A percentile compares a stretch with the other conserved stretches of the same genome.
Evolutionary conservation across 35 echinoderm and acorn worm genomes (phyloP).

Genomic region (Diadema setosum): DNA sequence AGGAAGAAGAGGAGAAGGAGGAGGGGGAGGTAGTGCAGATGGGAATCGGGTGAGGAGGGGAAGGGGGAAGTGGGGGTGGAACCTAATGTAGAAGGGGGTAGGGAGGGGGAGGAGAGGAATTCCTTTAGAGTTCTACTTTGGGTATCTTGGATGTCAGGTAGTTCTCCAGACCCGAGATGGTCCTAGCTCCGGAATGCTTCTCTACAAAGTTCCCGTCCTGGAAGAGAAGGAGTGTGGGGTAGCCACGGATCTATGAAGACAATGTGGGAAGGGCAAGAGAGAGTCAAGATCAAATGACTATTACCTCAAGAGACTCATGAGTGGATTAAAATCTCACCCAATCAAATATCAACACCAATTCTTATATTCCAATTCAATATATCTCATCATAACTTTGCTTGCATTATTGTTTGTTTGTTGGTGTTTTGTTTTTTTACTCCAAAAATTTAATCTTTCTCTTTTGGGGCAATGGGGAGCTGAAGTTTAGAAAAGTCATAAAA

Average conservation of each 20-base stretch:
- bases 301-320: no score
- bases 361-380: no score
- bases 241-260: conserved; percentile 73
- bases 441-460: no score
- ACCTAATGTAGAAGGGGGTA: neutral
- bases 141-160: conserved; percentile 40
- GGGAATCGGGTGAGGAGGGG: neutral
- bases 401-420: no score
- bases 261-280: neutral
- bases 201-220: conserved; percentile 59
- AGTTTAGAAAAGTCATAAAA: no score
- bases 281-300: no score
- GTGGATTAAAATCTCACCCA: no score
- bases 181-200: conserved; percentile 65
- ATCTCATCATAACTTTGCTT: no score
- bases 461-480: no score
- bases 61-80: neutral
- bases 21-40: neutral
- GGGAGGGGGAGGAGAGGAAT: neutral
- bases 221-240: conserved; percentile 79
- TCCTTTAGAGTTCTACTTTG: conserved; percentile 63
- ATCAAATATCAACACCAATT: no score
- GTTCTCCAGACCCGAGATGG: conserved; percentile 38
- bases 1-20: neutral
- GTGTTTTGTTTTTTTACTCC: no score